phyloP scores from a whole-genome alignment of 2,888 invertebrate species.

The Rotaria magnacalcarata region DNA sequence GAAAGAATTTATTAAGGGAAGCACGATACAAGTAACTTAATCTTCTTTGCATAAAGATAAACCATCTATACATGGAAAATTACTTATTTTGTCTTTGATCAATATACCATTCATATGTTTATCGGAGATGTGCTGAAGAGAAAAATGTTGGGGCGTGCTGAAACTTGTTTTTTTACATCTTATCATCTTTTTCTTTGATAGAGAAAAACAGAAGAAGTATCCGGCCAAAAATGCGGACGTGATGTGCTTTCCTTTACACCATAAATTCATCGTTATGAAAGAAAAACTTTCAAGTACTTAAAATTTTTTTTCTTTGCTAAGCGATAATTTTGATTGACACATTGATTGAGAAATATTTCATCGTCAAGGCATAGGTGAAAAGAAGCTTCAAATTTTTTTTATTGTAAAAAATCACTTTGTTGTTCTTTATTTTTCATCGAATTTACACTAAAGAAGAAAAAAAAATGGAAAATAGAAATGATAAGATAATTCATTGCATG shows the following conservation, averaged over 20 bases:
- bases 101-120: not conserved
- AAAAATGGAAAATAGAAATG: not conserved
- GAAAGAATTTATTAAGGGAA: not conserved
- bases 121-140: too few species aligned
- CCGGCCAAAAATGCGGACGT: too few species aligned
- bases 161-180: too few species aligned
- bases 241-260: too few species aligned
- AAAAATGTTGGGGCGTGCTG: too few species aligned
- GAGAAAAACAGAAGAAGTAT: too few species aligned
- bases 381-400: too few species aligned
- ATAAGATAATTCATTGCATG: not conserved
- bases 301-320: too few species aligned
- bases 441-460: not conserved
- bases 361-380: not conserved
- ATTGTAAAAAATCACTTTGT: not conserved
- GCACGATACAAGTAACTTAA: not conserved
- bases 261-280: too few species aligned
- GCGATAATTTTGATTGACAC: not conserved
- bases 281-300: too few species aligned
- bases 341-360: not conserved
- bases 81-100: not conserved
- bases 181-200: too few species aligned
- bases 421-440: not conserved
- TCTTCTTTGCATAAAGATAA: not conserved
- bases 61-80: not conserved